phyloP scores from a whole-genome alignment of 2,888 invertebrate genomes.

The Amphipoea oculea region DNA sequence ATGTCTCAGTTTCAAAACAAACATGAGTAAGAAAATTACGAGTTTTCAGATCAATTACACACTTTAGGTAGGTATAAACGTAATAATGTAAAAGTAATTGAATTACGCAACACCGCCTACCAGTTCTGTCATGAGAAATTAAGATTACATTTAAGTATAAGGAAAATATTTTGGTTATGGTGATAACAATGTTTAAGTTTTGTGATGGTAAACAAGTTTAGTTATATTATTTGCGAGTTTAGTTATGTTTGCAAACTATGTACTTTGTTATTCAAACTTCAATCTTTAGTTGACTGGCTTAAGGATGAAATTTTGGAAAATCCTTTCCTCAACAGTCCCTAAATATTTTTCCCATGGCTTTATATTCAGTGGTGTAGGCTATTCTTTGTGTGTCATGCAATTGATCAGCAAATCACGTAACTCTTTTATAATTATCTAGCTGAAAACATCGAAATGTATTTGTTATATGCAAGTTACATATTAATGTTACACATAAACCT shows the following conservation, averaged over 20 bases:
- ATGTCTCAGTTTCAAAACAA: background rate
- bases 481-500: background rate
- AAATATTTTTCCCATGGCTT: background rate
- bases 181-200: conserved; percentile 18
- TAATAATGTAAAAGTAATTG: background rate
- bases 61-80: background rate
- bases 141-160: background rate
- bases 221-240: background rate
- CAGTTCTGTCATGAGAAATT: background rate
- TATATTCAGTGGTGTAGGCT: background rate
- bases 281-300: conserved; percentile 2
- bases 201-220: background rate
- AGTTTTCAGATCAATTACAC: background rate
- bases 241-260: background rate
- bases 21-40: background rate
- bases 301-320: background rate
- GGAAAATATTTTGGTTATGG: conserved; percentile 10
- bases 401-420: background rate
- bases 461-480: background rate
- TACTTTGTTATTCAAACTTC: background rate
- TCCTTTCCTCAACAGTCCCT: background rate
- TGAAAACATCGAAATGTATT: background rate
- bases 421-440: background rate
- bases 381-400: background rate
- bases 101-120: background rate